Percentiles rank a stretch among this genome's conserved stretches.
Evolutionary conservation across 2,113 vertebrate species (phyloP).

Genomic region (Oncorhynchus clarkii): DNA sequence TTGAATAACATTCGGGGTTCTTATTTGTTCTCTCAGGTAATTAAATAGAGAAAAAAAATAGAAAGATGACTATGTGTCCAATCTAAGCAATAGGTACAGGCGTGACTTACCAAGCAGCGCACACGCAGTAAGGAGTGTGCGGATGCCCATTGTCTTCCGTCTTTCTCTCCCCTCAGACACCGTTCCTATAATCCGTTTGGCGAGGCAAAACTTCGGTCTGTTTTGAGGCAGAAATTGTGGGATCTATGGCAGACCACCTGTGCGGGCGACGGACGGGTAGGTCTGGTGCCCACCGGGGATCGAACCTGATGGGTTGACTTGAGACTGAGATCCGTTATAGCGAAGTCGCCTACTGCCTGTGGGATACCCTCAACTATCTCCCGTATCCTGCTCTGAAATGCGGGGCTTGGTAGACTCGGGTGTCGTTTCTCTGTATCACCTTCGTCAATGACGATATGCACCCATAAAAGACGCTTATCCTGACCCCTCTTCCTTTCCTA

Average conservation of each 20-base stretch:
- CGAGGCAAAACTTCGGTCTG: constrained; percentile 14
- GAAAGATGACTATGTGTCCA: not conserved
- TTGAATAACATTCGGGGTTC: no score
- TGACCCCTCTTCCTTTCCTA: constrained; percentile 63
- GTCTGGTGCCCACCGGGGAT: constrained; percentile 17
- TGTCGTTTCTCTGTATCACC: constrained; percentile 24
- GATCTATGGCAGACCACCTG: constrained; percentile 6
- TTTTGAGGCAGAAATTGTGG: not conserved
- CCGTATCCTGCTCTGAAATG: constrained; percentile 18
- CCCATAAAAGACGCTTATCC: constrained; percentile 51
- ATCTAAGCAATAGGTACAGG: not conserved
- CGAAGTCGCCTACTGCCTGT: constrained; percentile 26
- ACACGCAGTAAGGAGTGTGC: constrained; percentile 62
- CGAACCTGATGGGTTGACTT: constrained; percentile 6
- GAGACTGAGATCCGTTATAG: constrained; percentile 33
- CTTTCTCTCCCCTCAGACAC: constrained; percentile 38
- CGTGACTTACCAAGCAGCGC: constrained; percentile 69
- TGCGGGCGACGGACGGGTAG: constrained; percentile 14
- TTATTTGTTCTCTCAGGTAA: no score
- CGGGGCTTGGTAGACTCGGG: constrained; percentile 5
- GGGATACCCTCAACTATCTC: constrained; percentile 24
- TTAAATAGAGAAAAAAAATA: not conserved
- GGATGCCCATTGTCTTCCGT: constrained; percentile 68
- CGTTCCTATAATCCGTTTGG: constrained; percentile 42
- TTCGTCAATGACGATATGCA: constrained; percentile 31